These are phyloP conservation scores for Carabus problematicus DNA, from an alignment of 2,888 invertebrate genomes.

Conservation along the genomic window DNA sequence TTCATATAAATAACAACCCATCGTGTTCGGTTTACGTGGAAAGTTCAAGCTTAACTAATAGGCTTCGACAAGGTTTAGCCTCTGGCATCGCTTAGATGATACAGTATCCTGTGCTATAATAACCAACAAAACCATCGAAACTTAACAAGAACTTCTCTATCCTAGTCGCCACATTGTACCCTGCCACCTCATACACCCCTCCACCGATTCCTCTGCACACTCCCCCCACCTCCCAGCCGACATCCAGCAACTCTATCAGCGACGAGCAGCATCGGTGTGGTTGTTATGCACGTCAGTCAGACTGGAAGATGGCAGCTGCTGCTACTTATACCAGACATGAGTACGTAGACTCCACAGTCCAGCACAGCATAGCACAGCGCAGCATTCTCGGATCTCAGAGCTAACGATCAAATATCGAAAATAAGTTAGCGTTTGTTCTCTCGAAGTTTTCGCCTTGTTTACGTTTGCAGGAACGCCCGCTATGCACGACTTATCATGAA, in stretches of 20 bases:
- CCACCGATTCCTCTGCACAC: too few relatives aligned
- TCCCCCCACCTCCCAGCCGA: too few relatives aligned
- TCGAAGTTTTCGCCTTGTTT: constrained; percentile 30
- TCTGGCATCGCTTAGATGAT: constrained; percentile 29
- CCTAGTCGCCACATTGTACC: too few relatives aligned
- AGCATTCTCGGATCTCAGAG: constrained; percentile 22
- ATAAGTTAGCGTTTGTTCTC: constrained; percentile 36
- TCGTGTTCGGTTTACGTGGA: constrained; percentile 21
- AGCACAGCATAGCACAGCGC: too few relatives aligned
- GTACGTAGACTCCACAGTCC: too few relatives aligned
- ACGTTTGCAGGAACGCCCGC: not conserved
- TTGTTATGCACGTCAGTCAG: too few relatives aligned
- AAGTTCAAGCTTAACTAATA: constrained; percentile 33
- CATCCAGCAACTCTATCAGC: too few relatives aligned
- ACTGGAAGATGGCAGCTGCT: too few relatives aligned
- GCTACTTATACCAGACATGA: too few relatives aligned
- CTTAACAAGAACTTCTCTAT: constrained; percentile 23
- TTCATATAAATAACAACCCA: constrained; percentile 1
- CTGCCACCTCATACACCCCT: too few relatives aligned
- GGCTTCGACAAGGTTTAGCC: constrained; percentile 32
- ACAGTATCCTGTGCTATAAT: constrained; percentile 29
- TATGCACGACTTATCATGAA: constrained; percentile 19
- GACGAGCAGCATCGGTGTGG: too few relatives aligned
- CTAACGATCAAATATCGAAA: constrained; percentile 39
- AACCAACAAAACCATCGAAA: constrained; percentile 33